phyloP scores from a whole-genome alignment of 92 coral and sea anemone species.

The Epizoanthus ramosus region DNA sequence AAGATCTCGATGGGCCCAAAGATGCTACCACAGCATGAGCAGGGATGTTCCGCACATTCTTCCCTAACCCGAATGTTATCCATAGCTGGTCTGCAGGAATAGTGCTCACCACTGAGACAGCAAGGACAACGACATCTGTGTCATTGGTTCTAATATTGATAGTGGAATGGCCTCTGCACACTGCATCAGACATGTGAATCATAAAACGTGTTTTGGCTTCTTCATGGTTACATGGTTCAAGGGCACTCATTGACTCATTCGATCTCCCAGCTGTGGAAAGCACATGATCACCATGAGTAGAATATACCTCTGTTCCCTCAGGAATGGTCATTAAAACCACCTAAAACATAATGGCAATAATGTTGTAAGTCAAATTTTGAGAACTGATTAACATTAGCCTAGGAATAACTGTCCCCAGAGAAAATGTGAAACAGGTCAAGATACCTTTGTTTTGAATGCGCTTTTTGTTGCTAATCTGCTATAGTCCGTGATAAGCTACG shows the following conservation, averaged over 20 bases:
- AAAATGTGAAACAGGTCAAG: too few species aligned
- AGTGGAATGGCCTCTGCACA: too few species aligned
- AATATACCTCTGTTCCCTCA: conserved; percentile 31
- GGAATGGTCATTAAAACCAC: conserved; percentile 23
- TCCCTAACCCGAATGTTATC: conserved; percentile 46
- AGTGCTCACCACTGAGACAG: conserved; percentile 50
- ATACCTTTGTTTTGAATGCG: not conserved
- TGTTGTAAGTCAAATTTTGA: not conserved
- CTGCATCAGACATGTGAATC: conserved; percentile 17
- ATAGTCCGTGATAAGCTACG: conserved; percentile 8
- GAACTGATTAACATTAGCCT: not conserved
- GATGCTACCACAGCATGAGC: conserved; percentile 53
- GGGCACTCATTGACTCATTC: not conserved
- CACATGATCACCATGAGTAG: conserved; percentile 5
- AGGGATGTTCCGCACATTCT: conserved; percentile 46
- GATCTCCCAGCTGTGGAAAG: not conserved
- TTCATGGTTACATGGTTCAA: conserved; percentile 24
- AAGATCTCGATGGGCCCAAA: conserved; percentile 55
- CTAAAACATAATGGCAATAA: conserved; percentile 4
- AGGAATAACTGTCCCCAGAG: conserved; percentile 11
- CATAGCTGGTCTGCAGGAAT: conserved; percentile 46
- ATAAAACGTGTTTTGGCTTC: not conserved
- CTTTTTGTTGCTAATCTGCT: conserved; percentile 3
- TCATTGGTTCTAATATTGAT: conserved; percentile 42
- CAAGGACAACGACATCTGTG: conserved; percentile 60